phyloP scores from a whole-genome alignment of 2,113 vertebrate genomes.

The Pogona vitticeps region DNA sequence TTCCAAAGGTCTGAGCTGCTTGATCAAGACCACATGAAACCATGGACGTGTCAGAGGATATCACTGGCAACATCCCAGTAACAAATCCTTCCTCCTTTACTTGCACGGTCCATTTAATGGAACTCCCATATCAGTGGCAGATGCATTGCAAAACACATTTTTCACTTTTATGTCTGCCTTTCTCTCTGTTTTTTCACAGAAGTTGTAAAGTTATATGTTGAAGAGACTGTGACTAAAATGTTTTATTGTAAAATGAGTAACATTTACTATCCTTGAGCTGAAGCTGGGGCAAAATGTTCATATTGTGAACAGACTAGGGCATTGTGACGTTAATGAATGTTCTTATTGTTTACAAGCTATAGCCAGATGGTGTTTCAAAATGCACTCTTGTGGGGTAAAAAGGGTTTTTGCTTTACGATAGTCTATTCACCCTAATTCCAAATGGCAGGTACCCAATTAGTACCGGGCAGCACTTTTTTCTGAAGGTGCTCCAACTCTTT shows the following conservation, averaged over 20 bases:
- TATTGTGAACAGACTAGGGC: conserved; percentile 37
- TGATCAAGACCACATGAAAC: conserved; percentile 72
- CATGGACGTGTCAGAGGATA: conserved; percentile 57
- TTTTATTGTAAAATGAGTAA: conserved; percentile 60
- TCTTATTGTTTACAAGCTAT: conserved; percentile 60
- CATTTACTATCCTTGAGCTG: conserved; percentile 57
- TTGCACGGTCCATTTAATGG: conserved; percentile 62
- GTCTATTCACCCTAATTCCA: neutral
- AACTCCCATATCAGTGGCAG: conserved; percentile 64
- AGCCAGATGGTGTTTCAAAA: conserved; percentile 41
- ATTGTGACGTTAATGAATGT: conserved; percentile 52
- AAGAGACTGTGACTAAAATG: conserved; percentile 63
- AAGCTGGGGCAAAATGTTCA: conserved; percentile 40
- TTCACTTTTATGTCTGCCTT: conserved; percentile 61
- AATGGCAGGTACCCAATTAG: neutral
- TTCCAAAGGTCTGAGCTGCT: conserved; percentile 59
- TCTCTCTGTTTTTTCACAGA: conserved; percentile 46
- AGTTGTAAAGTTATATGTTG: conserved; percentile 64
- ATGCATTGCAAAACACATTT: conserved; percentile 71
- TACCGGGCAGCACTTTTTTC: neutral
- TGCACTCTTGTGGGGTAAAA: conserved; percentile 42
- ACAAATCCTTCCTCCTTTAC: conserved; percentile 59
- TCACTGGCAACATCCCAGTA: conserved; percentile 64
- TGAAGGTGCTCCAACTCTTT: conserved; percentile 3
- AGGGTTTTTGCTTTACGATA: conserved; percentile 29